Evolutionary conservation across 64 coral and sea anemone species (phyloP), one percentile per base, ranked within the genome.

Genomic region (Stichodactyla mertensii): DNA sequence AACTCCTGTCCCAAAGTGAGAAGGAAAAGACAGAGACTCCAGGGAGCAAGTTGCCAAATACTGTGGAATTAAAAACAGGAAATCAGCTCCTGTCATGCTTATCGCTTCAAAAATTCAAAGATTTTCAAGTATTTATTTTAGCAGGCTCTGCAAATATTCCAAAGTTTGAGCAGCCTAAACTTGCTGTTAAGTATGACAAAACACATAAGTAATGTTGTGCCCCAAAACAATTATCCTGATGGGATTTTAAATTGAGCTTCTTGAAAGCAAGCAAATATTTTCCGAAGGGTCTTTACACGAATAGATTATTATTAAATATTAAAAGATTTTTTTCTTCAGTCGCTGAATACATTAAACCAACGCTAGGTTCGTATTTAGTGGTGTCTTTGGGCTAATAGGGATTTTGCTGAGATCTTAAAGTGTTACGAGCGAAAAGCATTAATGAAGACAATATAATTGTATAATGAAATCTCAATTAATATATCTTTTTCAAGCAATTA

Each of bases 401-500:
- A n/a, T 81, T 81, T 81, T 81, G 51, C 78, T 18, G 15, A 55
- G 78, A 55, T 81, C 53, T 81, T 53, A 81, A 55, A 81, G 20
- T 36, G 69, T 74, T 74, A 74, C 69, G 18, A 82, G 84, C 81
- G 81, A 59, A 86, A 95, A 82, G 87, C 78, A 85, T 77, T 88
- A 78, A 93, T 88, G 94, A 90, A 81, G 91, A 88, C 91, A 96
- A 93, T 96, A 96, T 96, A 80, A 69, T 23, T 85, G 86, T 92
- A 89, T 96, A 96, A 96, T 96, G 89, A 96, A 96, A 96, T 87
- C 86, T 87, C 91, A 96, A 96, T 96, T 96, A 96, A 96, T 93
- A 96, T 96, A 93, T 96, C 94, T 90, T 96, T 92, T 87, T 93
- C 86, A 87, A 90, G 91, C 94, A 96, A 96, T 96, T 96, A 96